Evolutionary conservation across 2,797 vertebrate genomes (phyloP).

Genomic region (Antennarius maculatus): DNA sequence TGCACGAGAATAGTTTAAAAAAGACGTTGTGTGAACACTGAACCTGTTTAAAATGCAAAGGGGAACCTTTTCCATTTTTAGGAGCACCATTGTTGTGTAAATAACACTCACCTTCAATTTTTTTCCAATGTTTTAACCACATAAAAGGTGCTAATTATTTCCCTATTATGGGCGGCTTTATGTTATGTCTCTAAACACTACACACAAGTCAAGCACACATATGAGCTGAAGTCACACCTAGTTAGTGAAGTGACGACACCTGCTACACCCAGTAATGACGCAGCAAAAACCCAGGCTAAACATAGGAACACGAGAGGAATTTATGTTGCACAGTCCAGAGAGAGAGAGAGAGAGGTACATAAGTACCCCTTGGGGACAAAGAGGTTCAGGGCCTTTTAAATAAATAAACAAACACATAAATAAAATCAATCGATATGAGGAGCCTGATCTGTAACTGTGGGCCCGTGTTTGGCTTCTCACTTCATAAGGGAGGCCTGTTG

Average conservation of each 20-base stretch:
- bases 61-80: too few relatives aligned
- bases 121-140: neutral
- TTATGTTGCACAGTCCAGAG: conserved; percentile 13
- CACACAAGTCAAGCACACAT: neutral
- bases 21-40: too few relatives aligned
- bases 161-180: conserved; percentile 5
- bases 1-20: too few relatives aligned
- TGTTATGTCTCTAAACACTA: conserved; percentile 42
- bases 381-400: conserved; percentile 63
- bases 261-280: conserved; percentile 33
- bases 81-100: too few relatives aligned
- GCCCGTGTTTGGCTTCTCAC: conserved; percentile 66
- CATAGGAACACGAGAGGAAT: conserved; percentile 44
- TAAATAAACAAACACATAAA: conserved; percentile 79
- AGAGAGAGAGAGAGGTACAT: conserved; percentile 26
- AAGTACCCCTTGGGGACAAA: conserved; percentile 68
- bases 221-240: conserved; percentile 57
- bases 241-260: conserved; percentile 32
- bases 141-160: neutral
- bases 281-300: conserved; percentile 46
- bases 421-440: conserved; percentile 70
- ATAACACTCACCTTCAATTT: too few relatives aligned
- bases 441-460: conserved; percentile 67
- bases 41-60: too few relatives aligned
- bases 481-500: conserved; percentile 59